Base-by-base conservation (phyloP, 2,888 invertebrate species). In the Cryptus armator region DNA sequence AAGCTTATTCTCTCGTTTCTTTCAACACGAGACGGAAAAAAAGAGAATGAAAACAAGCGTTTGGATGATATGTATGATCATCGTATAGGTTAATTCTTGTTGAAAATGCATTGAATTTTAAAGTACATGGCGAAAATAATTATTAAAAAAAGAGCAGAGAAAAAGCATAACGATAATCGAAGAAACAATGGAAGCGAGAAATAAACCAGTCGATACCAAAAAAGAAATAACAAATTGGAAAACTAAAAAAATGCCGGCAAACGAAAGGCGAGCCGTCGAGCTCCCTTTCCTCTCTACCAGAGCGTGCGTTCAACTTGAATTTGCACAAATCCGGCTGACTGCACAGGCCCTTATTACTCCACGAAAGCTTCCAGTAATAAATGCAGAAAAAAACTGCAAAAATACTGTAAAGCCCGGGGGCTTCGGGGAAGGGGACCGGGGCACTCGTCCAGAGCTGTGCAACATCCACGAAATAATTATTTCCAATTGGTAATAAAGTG, bases 401-500 rank as follows among this genome's bases (percentile, higher is more conserved):
- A 67, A 67, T 5, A 24, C 24, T 56, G 9, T 10, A 10, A 7
- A 5, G 32, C 32, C 6, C 29, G 29, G n/a, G 14, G 46, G 10
- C 1, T 59, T 32, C 29, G 64, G 14, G 16, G 46, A 24, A 37
- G 62, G 9, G 43, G 51, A 53, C 1, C n/a, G 29, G 44, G 44
- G 48, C 19, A 29, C 71, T 83, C 59, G 56, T 37, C 56, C 7
- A 29, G 44, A 56, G 59, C 29, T 53, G 48, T 46, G 46, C 66
- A 67, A 84, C 66, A 78, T 85, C 81, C 82, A 76, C 79, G 74
- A 85, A 87, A 87, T 87, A 85, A 86, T 86, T 85, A 87, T 82
- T 87, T 85, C 70, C 85, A 87, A 86, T 87, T 81, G 80, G 82
- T 74, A 81, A 82, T 87, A 84, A 82, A 80, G 75, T 72, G 59